These are phyloP conservation scores for Psittacula derbiana DNA, from an alignment of 2,797 vertebrate species.

Conservation along the genomic window DNA sequence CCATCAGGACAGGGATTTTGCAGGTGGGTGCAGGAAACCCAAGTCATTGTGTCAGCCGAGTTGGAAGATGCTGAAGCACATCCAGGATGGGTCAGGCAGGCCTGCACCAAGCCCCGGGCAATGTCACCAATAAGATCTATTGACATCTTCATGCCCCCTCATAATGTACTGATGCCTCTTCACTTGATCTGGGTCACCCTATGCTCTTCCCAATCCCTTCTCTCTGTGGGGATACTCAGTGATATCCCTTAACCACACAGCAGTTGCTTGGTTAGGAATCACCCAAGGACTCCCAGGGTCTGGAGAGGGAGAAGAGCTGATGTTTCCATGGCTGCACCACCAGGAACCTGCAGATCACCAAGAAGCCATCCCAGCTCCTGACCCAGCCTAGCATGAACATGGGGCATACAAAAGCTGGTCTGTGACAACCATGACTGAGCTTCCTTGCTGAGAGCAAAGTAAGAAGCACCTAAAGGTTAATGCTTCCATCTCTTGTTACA, in stretches of 20 bases:
- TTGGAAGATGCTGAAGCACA: background rate
- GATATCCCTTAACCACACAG: background rate
- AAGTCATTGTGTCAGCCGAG: background rate
- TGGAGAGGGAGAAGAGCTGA: background rate
- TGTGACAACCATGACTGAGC: rapidly evolving
- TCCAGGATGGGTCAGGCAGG: background rate
- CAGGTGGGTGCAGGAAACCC: background rate
- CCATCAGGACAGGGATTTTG: rapidly evolving
- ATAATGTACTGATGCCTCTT: rapidly evolving
- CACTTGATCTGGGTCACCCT: background rate
- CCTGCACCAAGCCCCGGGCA: background rate
- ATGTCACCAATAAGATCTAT: background rate
- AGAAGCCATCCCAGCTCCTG: background rate
- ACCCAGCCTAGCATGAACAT: background rate
- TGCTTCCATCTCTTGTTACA: background rate
- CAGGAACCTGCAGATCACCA: background rate
- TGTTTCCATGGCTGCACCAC: background rate
- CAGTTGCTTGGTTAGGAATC: background rate
- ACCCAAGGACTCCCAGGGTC: background rate
- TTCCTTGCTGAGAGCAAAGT: background rate
- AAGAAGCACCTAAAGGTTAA: background rate
- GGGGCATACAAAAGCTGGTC: background rate
- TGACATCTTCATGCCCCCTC: background rate
- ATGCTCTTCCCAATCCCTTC: background rate
- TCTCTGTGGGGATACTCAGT: background rate